Evolutionary conservation across 2,888 invertebrate species (phyloP).

Genomic region (Dryococelus australis): DNA sequence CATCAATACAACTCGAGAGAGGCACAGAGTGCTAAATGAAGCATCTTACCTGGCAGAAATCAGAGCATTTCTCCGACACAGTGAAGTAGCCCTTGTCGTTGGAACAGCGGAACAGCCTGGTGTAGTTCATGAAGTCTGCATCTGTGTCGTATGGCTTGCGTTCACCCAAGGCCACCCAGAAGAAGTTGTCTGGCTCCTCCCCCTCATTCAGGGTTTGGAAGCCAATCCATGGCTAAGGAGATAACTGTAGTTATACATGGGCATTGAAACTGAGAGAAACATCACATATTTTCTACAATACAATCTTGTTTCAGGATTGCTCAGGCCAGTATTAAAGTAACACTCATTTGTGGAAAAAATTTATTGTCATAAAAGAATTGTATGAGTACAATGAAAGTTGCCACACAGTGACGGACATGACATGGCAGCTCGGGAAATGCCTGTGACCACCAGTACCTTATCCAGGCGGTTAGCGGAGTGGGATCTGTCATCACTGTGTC

Average conservation of each 20-base stretch:
- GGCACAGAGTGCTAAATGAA: too few species aligned
- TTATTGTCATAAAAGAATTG: too few species aligned
- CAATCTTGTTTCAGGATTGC: too few species aligned
- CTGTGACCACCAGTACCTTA: too few species aligned
- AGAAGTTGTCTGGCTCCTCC: constrained; percentile 97
- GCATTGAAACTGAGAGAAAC: constrained; percentile 9
- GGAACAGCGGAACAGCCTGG: constrained; percentile 95
- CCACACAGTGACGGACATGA: too few species aligned
- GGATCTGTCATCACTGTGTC: too few species aligned
- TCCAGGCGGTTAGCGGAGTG: too few species aligned
- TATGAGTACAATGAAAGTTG: too few species aligned
- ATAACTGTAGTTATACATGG: not conserved
- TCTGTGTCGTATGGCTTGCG: constrained; percentile 87
- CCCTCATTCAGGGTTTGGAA: constrained; percentile 88
- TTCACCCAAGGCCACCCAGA: constrained; percentile 96
- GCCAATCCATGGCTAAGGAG: constrained; percentile 61
- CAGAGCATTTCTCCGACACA: constrained; percentile 98
- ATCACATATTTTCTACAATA: not conserved
- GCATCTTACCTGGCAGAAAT: constrained; percentile 88
- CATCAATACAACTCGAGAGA: too few species aligned
- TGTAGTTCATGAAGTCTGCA: constrained; percentile 91
- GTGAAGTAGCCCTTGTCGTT: constrained; percentile 99
- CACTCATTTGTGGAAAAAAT: too few species aligned
- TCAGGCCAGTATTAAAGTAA: too few species aligned
- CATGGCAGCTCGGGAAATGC: too few species aligned